Evolutionary conservation across 1,140 invertebrate species (phyloP), one percentile per base, ranked within the genome.

Genomic region (Drosophila nikananu): DNA sequence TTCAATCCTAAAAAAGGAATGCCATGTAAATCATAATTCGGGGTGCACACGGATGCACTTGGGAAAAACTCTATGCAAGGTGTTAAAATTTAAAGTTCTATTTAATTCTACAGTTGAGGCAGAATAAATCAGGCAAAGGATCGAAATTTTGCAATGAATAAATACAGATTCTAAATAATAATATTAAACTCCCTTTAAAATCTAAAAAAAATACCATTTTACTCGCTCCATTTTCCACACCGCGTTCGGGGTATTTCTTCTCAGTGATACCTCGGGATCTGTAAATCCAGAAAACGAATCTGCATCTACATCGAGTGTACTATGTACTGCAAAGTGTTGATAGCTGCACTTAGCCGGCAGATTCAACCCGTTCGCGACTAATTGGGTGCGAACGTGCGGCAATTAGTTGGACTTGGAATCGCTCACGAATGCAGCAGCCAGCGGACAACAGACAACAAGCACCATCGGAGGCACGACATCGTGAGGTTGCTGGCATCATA

Each of bases 351-450:
- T 90, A 90, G 81, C 58, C 42, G 65, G 68, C 55, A 70, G 55
- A 74, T 52, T 46, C 76, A 90, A 90, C 86, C 80, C 86, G 77
- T 89, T 90, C 70, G 48, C 81, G 37, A 67, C 86, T 91, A 90
- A 90, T 90, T 90, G 86, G 86, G 86, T 90, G 86, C 86, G 86
- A 90, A 90, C 86, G 81, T 90, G 82, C 76, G 58, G 82, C 86
- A 90, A 90, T 90, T 90, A 90, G 86, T 77, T 90, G 86, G 86
- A 90, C 86, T 90, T 75, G 86, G 55, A 55, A 76, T 71, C 61
- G 48, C 74, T 83, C 84, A 84, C 84, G 77, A 87, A 67, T 76
- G 77, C 67, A 66, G 23, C 77, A 58, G 37, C 42, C 49, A 73
- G 13, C 67, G 27, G 27, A 23, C 62, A 55, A 21, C 64, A 6